Conservation (phyloP, 2,113 vertebrate species). For the Serilophus lunatus region DNA sequence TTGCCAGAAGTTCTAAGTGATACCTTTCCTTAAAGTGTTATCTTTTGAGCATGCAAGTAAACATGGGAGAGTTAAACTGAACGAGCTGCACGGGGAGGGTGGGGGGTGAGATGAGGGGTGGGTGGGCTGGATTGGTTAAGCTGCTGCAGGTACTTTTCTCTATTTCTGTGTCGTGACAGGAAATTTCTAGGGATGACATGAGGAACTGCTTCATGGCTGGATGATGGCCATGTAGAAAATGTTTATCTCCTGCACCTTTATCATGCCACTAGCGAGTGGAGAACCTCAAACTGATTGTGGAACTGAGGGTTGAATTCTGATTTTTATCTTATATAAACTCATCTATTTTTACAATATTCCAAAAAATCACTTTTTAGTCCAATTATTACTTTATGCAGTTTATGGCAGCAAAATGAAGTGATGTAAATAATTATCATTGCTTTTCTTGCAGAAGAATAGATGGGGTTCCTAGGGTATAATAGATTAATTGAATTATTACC, state of each 20-base stretch:
- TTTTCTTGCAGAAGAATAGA: background rate
- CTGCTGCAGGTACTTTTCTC: background rate
- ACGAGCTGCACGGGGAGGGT: background rate
- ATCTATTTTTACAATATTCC: background rate
- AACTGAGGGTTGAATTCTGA: background rate
- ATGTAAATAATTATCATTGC: background rate
- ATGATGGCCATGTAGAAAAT: background rate
- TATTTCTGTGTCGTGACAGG: background rate
- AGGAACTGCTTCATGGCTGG: background rate
- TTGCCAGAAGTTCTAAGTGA: background rate
- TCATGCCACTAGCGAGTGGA: background rate
- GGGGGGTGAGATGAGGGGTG: too few relatives aligned
- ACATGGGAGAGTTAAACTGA: background rate
- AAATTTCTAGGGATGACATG: background rate
- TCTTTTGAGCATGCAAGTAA: background rate
- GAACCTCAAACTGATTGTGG: background rate
- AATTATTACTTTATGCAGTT: background rate
- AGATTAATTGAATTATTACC: conserved; percentile 10
- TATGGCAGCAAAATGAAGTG: background rate
- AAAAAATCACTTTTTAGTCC: background rate
- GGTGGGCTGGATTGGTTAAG: background rate
- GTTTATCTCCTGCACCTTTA: background rate
- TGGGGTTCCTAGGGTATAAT: background rate
- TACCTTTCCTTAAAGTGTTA: background rate
- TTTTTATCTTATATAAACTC: background rate